phyloP scores from a whole-genome alignment of 2,797 vertebrate species.

The Heterohyrax brucei region DNA sequence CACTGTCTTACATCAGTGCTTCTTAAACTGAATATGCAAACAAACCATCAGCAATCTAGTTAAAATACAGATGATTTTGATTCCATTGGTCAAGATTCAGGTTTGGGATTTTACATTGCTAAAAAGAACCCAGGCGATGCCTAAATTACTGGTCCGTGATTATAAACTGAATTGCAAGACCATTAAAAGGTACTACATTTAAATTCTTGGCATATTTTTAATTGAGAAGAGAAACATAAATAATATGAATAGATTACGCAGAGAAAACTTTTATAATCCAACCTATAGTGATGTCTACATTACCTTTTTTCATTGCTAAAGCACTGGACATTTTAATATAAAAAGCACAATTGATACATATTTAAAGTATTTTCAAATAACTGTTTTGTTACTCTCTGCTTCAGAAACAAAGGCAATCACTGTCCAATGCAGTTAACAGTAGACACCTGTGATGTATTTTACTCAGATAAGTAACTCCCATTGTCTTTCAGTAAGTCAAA shows the following conservation, averaged over 20 bases:
- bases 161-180: not conserved
- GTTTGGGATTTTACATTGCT: slow-evolving; percentile 34
- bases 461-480: slow-evolving; percentile 55
- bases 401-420: slow-evolving; percentile 60
- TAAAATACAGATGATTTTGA: slow-evolving; percentile 12
- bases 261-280: not conserved
- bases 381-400: not conserved
- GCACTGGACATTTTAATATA: not conserved
- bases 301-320: slow-evolving; percentile 39
- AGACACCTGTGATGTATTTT: slow-evolving; percentile 64
- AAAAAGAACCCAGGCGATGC: not conserved
- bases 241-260: not conserved
- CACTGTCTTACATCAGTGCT: not conserved
- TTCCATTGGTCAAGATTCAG: not conserved
- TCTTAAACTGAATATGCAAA: slow-evolving; percentile 37
- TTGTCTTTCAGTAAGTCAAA: slow-evolving; percentile 66
- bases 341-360: slow-evolving; percentile 24
- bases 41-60: not conserved
- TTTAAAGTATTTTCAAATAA: slow-evolving; percentile 58
- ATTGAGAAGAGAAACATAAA: not conserved
- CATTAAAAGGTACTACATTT: not conserved
- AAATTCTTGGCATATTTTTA: slow-evolving; percentile 42
- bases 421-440: slow-evolving; percentile 20
- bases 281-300: slow-evolving; percentile 14
- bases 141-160: not conserved